Conservation (phyloP, 2,888 invertebrate genomes). For the Athalia rosae region DNA sequence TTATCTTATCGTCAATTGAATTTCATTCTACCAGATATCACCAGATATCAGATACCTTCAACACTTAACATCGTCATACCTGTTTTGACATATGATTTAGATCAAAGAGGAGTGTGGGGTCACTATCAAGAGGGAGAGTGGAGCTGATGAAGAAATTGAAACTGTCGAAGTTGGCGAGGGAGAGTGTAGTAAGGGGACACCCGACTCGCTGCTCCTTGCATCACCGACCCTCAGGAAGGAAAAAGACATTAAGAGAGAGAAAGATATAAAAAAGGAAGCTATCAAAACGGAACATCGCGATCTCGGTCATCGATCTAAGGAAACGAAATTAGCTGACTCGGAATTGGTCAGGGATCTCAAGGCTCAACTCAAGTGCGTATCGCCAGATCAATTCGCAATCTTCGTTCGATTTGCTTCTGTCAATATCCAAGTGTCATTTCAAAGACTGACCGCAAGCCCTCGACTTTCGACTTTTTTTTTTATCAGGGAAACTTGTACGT, state of each 20-base stretch:
- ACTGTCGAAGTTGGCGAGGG: slow-evolving; percentile 73
- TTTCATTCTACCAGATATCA: too few relatives aligned
- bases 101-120: slow-evolving; percentile 69
- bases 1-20: too few relatives aligned
- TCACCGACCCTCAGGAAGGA: slow-evolving; percentile 78
- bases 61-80: not conserved
- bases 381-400: too few relatives aligned
- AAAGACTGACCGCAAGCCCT: too few relatives aligned
- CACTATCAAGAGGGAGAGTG: slow-evolving; percentile 66
- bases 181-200: slow-evolving; percentile 71
- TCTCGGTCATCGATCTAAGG: slow-evolving; percentile 77
- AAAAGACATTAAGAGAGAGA: slow-evolving; percentile 78
- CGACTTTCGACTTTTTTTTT: not conserved
- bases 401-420: not conserved
- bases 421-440: not conserved
- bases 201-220: slow-evolving; percentile 66
- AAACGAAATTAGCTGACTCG: slow-evolving; percentile 81
- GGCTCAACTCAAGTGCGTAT: slow-evolving; percentile 90
- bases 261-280: slow-evolving; percentile 76
- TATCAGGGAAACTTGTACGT: not conserved
- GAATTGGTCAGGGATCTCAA: slow-evolving; percentile 91
- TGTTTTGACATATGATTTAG: slow-evolving; percentile 49
- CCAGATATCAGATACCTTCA: not conserved
- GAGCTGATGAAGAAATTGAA: slow-evolving; percentile 68
- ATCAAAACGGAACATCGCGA: slow-evolving; percentile 76